Evolutionary conservation across 2,888 invertebrate genomes (phyloP), one percentile per base, ranked within the genome.

Genomic region (Achlya flavicornis): DNA sequence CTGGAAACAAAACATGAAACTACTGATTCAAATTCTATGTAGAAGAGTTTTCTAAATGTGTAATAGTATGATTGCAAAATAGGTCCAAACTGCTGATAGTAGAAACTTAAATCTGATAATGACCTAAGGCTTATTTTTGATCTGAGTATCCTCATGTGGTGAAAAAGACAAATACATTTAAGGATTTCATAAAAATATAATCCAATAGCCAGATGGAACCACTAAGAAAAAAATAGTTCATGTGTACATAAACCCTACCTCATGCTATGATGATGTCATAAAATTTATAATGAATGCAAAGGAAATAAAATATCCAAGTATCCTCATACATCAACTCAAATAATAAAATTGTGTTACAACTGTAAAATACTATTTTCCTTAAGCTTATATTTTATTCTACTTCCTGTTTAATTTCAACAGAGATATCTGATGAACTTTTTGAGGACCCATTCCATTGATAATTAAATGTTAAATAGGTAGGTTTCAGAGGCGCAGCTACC

Each of bases 181-280:
- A 26, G 26, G 26, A 26, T 26, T 26, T 26, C 26, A 26, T 26
- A 26, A 26, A 26, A 26, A 2, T 26, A 26, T 26, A 26, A 26
- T 26, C 26, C 26, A 26, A 26, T 26, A 26, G 1, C 2, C 26
- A 26, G 26, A 2, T 43, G 14, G 7, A 10, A 6, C n/a, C 6
- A 46, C n/a, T n/a, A 46, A n/a, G 46, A n/a, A 46, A 46, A 46
- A 14, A 3, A 10, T 46, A 6, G n/a, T 46, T 46, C 10, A 46
- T 41, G 41, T 7, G n/a, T 46, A 14, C 14, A 3, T 43, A 43
- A 14, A 46, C 46, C 46, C 14, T 46, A 46, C n/a, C 46, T 46
- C 46, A n/a, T 46, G 14, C 46, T 46, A n/a, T 46, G 46, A n/a
- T 46, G 46, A 46, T 46, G 46, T 46, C 46, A 46, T 46, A n/a